Evolutionary conservation across 2,113 vertebrate species (phyloP), one percentile per base, ranked within the genome.

Genomic region (Microcebus murinus): DNA sequence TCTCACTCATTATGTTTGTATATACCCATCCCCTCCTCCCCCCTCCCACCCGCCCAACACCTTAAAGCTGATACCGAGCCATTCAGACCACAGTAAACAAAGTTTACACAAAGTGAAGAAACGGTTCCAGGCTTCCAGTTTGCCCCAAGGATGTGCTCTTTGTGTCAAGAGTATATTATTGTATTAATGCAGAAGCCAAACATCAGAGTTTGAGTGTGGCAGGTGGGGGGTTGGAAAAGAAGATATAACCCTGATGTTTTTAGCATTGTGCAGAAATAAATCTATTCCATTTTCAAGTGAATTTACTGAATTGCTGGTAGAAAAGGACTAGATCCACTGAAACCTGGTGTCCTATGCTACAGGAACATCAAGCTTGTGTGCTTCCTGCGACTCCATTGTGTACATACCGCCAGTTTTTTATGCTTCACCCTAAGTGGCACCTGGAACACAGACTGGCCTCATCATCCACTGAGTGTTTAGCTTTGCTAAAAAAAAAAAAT

Each of bases 81-180:
- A 61, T 59, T 97, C 84, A 95, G 97, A 96, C 48, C 96, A 95
- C 94, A 97, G 96, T 36, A 91, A 97, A 90, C 48, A 73, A 36
- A 36, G 36, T 36, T 36, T 36, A 36, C 36, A 36, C 36, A 36
- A 93, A 59, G 27, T 68, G 34, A 88, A 82, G 91, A 96, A 97
- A 96, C 1, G 3, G 93, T 95, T 70, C 34, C 50, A 0, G 17
- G 25, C 0, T 8, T 25, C 96, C 87, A 82, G 10, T 96, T 80
- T 89, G 29, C 59, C 91, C 65, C 90, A 87, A 18, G 20, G 55
- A 29, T 61, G 85, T 93, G 31, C 86, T 77, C 55, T 83, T 94
- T 29, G 67, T 92, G 82, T 92, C 80, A 73, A 90, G 85, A 63
- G 57, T 23, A 25, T 85, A 87, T 90, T 90, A 68, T 9, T 55